These are phyloP conservation scores for Eumerus sabulonum DNA, from an alignment of 2,888 invertebrate species.

Conservation along the genomic window DNA sequence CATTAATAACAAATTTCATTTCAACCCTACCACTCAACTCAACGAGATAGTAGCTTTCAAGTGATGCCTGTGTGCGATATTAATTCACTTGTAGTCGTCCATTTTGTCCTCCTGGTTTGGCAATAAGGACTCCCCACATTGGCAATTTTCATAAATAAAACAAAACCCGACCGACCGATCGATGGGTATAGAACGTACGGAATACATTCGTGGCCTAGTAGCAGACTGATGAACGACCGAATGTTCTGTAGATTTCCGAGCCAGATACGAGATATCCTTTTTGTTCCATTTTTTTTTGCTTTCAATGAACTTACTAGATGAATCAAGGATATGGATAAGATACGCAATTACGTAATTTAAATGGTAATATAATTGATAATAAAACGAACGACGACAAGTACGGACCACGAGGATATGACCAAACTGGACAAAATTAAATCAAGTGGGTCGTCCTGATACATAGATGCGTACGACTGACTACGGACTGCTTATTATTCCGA, in stretches of 20 bases:
- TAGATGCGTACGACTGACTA: too few species aligned
- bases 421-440: constrained; percentile 47
- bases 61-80: neutral
- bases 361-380: constrained; percentile 59
- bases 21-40: constrained; percentile 4
- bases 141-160: constrained; percentile 59
- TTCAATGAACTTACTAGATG: constrained; percentile 28
- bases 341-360: constrained; percentile 65
- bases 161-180: neutral
- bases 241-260: neutral
- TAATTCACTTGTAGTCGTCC: constrained; percentile 4
- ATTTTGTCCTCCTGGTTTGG: too few species aligned
- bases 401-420: constrained; percentile 1
- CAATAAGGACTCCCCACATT: constrained; percentile 2
- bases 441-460: constrained; percentile 38
- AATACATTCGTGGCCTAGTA: neutral
- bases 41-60: too few species aligned
- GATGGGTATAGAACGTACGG: neutral
- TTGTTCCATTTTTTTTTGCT: constrained; percentile 1
- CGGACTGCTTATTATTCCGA: constrained; percentile 45
- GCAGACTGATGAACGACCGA: too few species aligned
- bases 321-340: constrained; percentile 28
- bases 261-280: too few species aligned
- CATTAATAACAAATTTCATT: constrained; percentile 62
- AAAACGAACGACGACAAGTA: constrained; percentile 25